A percentile compares a stretch with the other conserved stretches of the same genome.
Conservation (phyloP, 2,113 vertebrate species). For the Xenotilapia longispinis region DNA sequence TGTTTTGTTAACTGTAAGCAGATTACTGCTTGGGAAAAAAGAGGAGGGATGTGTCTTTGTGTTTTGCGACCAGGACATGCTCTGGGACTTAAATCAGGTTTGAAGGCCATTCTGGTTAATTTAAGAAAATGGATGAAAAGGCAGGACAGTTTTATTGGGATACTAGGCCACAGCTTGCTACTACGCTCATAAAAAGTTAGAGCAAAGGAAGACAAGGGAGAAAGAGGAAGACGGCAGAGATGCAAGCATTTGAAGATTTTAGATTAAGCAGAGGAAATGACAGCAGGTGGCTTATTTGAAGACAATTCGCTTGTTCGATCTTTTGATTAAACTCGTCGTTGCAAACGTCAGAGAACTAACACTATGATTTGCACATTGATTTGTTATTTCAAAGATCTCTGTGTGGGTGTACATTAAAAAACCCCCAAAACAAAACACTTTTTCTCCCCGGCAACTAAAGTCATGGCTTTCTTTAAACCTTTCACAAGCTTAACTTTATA, state of each 20-base stretch:
- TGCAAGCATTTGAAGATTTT: not conserved
- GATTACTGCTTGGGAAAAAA: not conserved
- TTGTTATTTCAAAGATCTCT: not conserved
- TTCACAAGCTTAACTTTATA: not conserved
- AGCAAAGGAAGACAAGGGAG: not conserved
- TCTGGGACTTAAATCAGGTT: conserved; percentile 23
- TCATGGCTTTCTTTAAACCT: not conserved
- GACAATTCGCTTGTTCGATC: not conserved
- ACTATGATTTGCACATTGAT: not conserved
- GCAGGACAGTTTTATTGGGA: conserved; percentile 35
- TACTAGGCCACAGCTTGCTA: conserved; percentile 36
- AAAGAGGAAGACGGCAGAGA: not conserved
- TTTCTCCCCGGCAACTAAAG: not conserved
- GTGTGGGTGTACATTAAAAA: not conserved
- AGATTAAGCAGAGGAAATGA: not conserved
- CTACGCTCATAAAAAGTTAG: conserved; percentile 3
- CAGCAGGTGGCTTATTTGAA: not conserved
- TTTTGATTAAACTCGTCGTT: not conserved
- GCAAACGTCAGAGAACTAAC: not conserved
- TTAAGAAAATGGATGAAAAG: conserved; percentile 30
- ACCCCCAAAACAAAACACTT: not conserved
- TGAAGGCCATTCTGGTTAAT: conserved; percentile 38
- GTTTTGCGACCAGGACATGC: not conserved
- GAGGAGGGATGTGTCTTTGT: not conserved
- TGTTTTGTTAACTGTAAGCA: not conserved